phyloP scores from a whole-genome alignment of 1,140 invertebrate genomes.

The Ruditapes philippinarum region DNA sequence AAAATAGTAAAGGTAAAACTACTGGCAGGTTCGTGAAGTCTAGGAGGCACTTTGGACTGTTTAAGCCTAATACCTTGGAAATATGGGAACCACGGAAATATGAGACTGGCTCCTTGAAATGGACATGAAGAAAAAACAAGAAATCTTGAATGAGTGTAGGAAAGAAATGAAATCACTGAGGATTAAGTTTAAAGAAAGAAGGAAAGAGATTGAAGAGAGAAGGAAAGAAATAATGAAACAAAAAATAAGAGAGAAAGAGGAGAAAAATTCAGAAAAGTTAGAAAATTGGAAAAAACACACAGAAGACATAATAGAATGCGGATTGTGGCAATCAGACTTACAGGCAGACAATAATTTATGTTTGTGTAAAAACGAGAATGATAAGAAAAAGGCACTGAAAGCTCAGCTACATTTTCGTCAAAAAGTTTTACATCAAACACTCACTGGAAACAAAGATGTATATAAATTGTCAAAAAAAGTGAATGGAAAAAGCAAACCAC shows the following conservation, averaged over 20 bases:
- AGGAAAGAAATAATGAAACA: too few relatives aligned
- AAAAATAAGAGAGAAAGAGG: too few relatives aligned
- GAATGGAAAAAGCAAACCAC: too few relatives aligned
- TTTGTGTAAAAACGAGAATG: slow-evolving; percentile 24
- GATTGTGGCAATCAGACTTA: slow-evolving; percentile 44
- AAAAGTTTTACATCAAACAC: slow-evolving; percentile 34
- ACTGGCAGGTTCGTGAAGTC: too few relatives aligned
- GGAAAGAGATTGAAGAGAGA: too few relatives aligned
- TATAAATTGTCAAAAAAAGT: slow-evolving; percentile 39
- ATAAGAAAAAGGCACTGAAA: too few relatives aligned
- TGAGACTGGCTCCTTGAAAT: slow-evolving; percentile 24
- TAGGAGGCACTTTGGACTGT: too few relatives aligned
- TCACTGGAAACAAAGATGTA: slow-evolving; percentile 34
- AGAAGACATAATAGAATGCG: slow-evolving; percentile 49
- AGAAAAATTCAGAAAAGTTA: slow-evolving; percentile 21
- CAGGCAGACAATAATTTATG: slow-evolving; percentile 32
- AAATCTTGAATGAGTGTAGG: slow-evolving; percentile 3
- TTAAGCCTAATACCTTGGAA: too few relatives aligned
- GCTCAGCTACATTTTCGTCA: too few relatives aligned
- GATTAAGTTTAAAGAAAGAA: slow-evolving; percentile 36
- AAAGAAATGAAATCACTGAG: slow-evolving; percentile 1
- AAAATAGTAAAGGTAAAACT: too few relatives aligned
- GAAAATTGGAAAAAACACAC: too few relatives aligned
- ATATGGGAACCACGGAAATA: too few relatives aligned
- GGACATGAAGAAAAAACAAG: slow-evolving; percentile 32